Base-by-base conservation (phyloP, 1,140 invertebrate genomes). In the Diabrotica virgifera region DNA sequence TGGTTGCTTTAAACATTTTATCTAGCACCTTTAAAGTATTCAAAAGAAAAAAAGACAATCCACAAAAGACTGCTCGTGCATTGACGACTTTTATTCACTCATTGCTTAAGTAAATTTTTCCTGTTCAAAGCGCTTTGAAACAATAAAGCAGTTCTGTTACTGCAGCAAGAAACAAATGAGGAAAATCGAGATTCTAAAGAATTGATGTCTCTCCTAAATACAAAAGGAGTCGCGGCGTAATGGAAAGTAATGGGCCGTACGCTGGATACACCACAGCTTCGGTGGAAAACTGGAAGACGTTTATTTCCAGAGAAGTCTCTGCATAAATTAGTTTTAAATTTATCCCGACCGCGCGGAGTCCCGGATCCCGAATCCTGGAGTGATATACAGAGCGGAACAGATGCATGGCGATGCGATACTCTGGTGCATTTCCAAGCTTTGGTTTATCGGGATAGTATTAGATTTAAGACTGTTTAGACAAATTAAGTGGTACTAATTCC, bases 271-370 rank as follows among this genome's bases (percentile, higher is more conserved):
- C n/a, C 40, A n/a, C 55, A 57, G 36, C 55, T 36, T 36, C 36
- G 37, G 55, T 12, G 55, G 55, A 57, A 57, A 46, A 46, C 40
- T 46, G 40, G 40, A n/a, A 46, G n/a, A n/a, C 55, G 55, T 57
- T 57, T 37, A 57, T 36, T 57, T 57, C 55, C 6, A 37, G 55
- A 24, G 36, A 57, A 57, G 35, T 57, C 8, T 57, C 55, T 40
- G 55, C 55, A 57, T 57, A 57, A 57, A 57, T 57, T 57, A 57
- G 55, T 57, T 57, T 57, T 57, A 57, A 57, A 57, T 57, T 36
- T 40, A 57, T 57, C 55, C 55, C 36, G 55, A 57, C 55, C 55
- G 36, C 55, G 55, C n/a, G 37, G 37, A 12, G 35, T 57, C 55
- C 55, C 55, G 55, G 10, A 57, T 57, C 55, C 55, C 55, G 55